Percentiles rank a stretch among this genome's conserved stretches.
Conservation (phyloP, 1,140 invertebrate species). For the Batillaria attramentaria region DNA sequence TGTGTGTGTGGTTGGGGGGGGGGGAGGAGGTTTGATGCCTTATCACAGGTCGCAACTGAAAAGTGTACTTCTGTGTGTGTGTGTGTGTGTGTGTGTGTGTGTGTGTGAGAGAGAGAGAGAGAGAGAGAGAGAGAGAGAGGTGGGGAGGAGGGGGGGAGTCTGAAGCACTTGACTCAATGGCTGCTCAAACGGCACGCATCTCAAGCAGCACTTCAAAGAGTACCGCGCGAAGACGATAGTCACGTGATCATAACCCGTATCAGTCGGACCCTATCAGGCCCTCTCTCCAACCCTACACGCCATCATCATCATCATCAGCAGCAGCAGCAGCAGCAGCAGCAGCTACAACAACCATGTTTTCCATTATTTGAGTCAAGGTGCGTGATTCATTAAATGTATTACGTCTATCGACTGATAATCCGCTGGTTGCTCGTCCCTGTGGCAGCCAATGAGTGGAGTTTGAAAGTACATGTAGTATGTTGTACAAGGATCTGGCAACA, state of each 20-base stretch:
- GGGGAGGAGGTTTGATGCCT: neutral
- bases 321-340: no score
- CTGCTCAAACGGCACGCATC: neutral
- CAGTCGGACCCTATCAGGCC: neutral
- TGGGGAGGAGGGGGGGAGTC: neutral
- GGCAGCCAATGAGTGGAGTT: no score
- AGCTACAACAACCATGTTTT: no score
- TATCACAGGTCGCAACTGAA: neutral
- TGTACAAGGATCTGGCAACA: no score
- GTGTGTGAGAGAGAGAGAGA: neutral
- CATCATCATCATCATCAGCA: neutral
- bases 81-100: constrained; percentile 2
- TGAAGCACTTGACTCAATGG: neutral
- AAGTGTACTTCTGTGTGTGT: neutral
- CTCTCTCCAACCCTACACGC: neutral
- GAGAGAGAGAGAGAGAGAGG: constrained; percentile 3
- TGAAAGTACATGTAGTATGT: no score
- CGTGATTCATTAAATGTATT: no score
- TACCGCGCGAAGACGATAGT: neutral
- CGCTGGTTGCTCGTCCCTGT: no score
- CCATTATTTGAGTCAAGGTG: no score
- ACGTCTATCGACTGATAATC: no score
- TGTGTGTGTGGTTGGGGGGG: neutral
- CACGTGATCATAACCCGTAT: neutral
- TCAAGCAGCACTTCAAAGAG: neutral